phyloP scores from a whole-genome alignment of 53 echinoderm and acorn worm genomes.

The Astropecten irregularis region DNA sequence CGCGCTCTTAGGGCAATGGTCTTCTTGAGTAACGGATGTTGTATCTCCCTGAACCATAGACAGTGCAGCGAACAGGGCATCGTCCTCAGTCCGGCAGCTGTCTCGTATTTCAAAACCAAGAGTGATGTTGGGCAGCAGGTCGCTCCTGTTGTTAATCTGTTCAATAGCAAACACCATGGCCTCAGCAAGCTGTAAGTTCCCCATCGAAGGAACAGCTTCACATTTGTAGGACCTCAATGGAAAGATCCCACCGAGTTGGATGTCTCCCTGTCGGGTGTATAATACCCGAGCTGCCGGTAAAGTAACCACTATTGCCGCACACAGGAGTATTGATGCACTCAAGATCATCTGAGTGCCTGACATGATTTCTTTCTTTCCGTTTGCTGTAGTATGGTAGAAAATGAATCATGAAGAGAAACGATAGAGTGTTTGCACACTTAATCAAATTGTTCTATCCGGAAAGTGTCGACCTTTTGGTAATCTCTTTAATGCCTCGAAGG shows the following conservation, averaged over 20 bases:
- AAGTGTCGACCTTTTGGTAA: no score
- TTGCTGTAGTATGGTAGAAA: no score
- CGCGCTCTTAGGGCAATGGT: no score
- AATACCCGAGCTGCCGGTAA: neutral
- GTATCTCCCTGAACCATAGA: constrained; percentile 1
- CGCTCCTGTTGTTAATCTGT: constrained; percentile 18
- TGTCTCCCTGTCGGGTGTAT: constrained; percentile 10
- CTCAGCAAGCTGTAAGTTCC: constrained; percentile 19
- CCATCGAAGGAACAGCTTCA: constrained; percentile 2
- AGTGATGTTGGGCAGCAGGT: neutral
- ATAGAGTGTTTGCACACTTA: no score
- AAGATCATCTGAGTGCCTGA: no score
- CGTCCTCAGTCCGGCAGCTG: constrained; percentile 3
- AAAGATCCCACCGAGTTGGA: constrained; percentile 20
- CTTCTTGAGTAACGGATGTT: no score
- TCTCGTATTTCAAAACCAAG: constrained; percentile 39
- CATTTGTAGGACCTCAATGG: constrained; percentile 8
- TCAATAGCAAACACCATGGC: constrained; percentile 34
- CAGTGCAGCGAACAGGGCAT: constrained; percentile 11
- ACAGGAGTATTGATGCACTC: no score
- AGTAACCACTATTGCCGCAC: no score
- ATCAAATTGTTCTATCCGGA: no score
- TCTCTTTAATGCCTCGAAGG: no score
- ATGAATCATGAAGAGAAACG: no score
- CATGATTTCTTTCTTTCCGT: no score